Evolutionary conservation across 1,140 invertebrate species (phyloP).

Genomic region (Hetaerina americana): DNA sequence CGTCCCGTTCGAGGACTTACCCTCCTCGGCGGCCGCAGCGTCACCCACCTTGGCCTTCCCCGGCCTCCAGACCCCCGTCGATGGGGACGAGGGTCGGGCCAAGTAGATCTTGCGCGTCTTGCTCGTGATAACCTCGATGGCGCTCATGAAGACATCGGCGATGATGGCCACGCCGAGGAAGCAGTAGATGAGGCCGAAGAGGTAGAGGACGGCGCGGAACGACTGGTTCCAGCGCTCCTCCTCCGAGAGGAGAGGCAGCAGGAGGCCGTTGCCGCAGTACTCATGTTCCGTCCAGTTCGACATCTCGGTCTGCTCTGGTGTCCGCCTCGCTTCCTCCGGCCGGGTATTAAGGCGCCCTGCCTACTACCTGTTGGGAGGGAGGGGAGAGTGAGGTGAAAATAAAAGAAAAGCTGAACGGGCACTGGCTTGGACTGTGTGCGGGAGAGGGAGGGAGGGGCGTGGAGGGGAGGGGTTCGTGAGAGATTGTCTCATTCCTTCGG

Average conservation of each 20-base stretch:
- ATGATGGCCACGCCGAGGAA: slow-evolving; percentile 45
- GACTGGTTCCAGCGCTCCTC: slow-evolving; percentile 37
- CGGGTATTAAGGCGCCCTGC: too few species aligned
- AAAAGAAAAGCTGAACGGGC: too few species aligned
- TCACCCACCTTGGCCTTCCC: neutral
- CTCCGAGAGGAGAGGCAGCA: slow-evolving; percentile 40
- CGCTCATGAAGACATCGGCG: slow-evolving; percentile 48
- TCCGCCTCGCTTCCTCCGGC: too few species aligned
- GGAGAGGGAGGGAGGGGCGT: too few species aligned
- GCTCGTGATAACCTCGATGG: slow-evolving; percentile 52
- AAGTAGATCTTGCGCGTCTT: slow-evolving; percentile 39
- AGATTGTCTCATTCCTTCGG: too few species aligned
- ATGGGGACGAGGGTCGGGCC: slow-evolving; percentile 8
- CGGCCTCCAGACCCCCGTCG: neutral
- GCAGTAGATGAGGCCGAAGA: slow-evolving; percentile 40
- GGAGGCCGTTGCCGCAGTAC: slow-evolving; percentile 2
- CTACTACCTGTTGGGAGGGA: too few species aligned
- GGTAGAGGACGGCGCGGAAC: slow-evolving; percentile 35
- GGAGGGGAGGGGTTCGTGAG: too few species aligned
- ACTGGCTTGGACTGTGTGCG: too few species aligned
- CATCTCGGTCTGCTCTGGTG: too few species aligned
- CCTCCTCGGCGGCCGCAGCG: neutral
- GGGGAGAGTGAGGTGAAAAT: too few species aligned
- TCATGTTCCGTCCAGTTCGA: too few species aligned
- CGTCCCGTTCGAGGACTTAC: neutral